Conservation (phyloP, 2,888 invertebrate genomes). For the Liposcelis brunnea region DNA sequence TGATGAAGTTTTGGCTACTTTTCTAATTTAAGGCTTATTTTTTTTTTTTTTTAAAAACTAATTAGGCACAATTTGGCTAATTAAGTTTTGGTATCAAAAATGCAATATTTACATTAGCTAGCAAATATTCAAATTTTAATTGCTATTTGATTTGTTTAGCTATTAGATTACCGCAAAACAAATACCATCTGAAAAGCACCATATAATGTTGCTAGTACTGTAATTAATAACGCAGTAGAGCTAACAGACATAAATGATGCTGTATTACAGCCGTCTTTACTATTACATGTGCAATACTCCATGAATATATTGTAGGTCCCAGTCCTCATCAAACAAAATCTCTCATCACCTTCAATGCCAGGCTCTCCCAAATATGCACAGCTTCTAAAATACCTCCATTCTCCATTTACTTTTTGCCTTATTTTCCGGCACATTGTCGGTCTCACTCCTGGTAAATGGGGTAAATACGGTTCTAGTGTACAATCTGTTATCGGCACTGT, state of each 20-base stretch:
- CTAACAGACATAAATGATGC: constrained; percentile 19
- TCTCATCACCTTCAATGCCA: constrained; percentile 74
- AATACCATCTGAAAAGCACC: too few relatives aligned
- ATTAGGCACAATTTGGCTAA: too few relatives aligned
- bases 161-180: too few relatives aligned
- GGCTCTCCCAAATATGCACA: constrained; percentile 85
- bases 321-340: constrained; percentile 78
- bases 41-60: too few relatives aligned
- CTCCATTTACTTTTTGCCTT: constrained; percentile 48
- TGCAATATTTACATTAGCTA: too few relatives aligned
- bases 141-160: too few relatives aligned
- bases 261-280: constrained; percentile 79
- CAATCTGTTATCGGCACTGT: constrained; percentile 76
- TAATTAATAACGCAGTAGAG: too few relatives aligned
- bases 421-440: constrained; percentile 85
- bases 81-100: too few relatives aligned
- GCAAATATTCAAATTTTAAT: too few relatives aligned
- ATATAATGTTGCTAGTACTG: too few relatives aligned
- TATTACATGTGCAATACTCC: constrained; percentile 85
- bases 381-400: constrained; percentile 21
- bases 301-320: constrained; percentile 87
- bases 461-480: constrained; percentile 35
- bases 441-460: constrained; percentile 47
- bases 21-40: too few relatives aligned
- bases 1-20: too few relatives aligned